Evolutionary conservation across 2,113 vertebrate species (phyloP).

Genomic region (Myiozetetes cayanensis): DNA sequence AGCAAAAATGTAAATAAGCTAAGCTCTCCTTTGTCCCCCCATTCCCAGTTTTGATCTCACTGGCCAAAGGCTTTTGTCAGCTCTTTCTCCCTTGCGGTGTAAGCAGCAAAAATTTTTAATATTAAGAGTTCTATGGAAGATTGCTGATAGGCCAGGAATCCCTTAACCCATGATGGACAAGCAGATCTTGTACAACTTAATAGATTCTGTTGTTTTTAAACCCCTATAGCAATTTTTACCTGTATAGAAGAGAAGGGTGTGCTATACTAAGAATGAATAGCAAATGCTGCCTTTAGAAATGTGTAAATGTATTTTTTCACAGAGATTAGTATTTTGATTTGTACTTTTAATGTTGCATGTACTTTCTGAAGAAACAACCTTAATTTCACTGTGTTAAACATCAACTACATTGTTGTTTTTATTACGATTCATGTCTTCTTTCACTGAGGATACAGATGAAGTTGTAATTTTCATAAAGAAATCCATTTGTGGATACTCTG

Average conservation of each 20-base stretch:
- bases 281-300: background rate
- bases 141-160: conserved; percentile 33
- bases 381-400: background rate
- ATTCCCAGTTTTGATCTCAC: conserved; percentile 48
- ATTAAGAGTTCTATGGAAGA: conserved; percentile 16
- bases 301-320: background rate
- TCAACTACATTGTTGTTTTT: background rate
- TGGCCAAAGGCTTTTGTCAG: conserved; percentile 70
- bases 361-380: background rate
- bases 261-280: background rate
- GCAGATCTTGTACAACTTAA: background rate
- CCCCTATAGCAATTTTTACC: background rate
- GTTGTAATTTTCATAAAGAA: background rate
- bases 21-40: conserved; percentile 22
- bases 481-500: background rate
- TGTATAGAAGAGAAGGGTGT: background rate
- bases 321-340: background rate
- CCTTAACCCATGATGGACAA: conserved; percentile 12
- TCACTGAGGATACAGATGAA: background rate
- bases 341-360: background rate
- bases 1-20: conserved; percentile 79
- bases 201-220: background rate
- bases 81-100: conserved; percentile 60
- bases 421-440: background rate
- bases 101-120: conserved; percentile 60